Conservation (phyloP, 2,113 vertebrate genomes). For the Microtus oregoni region DNA sequence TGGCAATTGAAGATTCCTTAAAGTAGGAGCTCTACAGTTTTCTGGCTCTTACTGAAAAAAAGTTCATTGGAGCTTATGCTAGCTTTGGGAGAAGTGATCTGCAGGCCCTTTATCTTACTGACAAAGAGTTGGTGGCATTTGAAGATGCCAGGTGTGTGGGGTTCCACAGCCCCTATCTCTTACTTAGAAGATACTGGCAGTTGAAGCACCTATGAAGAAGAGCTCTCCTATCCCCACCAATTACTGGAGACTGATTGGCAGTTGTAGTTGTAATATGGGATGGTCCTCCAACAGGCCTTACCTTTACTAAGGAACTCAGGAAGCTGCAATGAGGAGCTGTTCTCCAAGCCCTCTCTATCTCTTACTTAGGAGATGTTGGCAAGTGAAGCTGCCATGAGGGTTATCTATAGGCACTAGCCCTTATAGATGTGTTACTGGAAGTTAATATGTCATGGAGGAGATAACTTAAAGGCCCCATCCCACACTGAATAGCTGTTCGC, state of each 20-base stretch:
- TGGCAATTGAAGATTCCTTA: neutral
- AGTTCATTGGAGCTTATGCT: too few relatives aligned
- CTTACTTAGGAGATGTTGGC: neutral
- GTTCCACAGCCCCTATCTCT: neutral
- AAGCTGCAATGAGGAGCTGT: neutral
- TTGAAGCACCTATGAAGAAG: neutral
- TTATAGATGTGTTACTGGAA: neutral
- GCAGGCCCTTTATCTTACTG: too few relatives aligned
- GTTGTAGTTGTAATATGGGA: neutral
- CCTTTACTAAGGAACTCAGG: neutral
- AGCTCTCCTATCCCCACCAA: neutral
- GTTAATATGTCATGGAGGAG: neutral
- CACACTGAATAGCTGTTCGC: neutral
- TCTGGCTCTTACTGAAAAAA: neutral
- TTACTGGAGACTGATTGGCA: neutral
- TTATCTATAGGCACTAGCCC: too few relatives aligned
- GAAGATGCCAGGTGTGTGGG: neutral
- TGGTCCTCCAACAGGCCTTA: neutral
- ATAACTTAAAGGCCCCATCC: neutral
- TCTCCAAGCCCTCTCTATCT: neutral
- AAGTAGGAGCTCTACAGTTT: neutral
- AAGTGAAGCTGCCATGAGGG: neutral
- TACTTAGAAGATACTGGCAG: neutral
- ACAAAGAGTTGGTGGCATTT: neutral
- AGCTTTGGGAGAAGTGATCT: too few relatives aligned